Evolutionary conservation across 1,140 invertebrate species (phyloP), one percentile per base, ranked within the genome.

Genomic region (Neodiprion virginianus): DNA sequence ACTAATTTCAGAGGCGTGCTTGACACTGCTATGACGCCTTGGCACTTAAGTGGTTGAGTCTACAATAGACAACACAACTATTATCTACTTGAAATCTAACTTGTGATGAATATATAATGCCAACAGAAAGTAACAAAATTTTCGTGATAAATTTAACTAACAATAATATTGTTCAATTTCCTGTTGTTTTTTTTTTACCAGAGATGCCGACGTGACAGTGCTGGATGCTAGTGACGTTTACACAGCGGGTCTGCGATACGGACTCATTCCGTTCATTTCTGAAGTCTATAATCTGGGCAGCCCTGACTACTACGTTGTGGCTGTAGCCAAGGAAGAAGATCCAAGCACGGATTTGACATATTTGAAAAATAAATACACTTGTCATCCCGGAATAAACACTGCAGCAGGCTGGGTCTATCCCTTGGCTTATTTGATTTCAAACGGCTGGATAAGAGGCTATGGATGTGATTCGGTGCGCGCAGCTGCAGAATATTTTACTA

Each of bases 351-450:
- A 97, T 80, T 85, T 99, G 0, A 95, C 97, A 0, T 97, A 96
- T 84, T 86, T 99, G 0, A 94, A 94, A 87, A 95, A 95, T 88
- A 90, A 97, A 85, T 91, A 94, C 79, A 96, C 96, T 0, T 99
- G 98, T 82, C 96, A 98, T 86, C 93, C 96, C 1, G 97, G 97
- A 47, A 95, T 99, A 23, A 95, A 95, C 74, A 95, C 93, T 73
- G 97, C 96, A 0, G 97, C 97, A 11, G 98, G 98, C 5, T 99
- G 98, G 98, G 92, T 99, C 0, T 95, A 98, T 80, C 98, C 98
- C 0, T 87, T 99, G 80, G 96, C 96, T 1, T 98, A 96, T 83
- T 90, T 99, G 0, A 92, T 99, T 14, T 96, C 96, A 23, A 99
- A 98, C 81, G 93, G 95, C 48, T 96, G 97, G 93, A 97, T 99